Evolutionary conservation across 2,113 vertebrate species (phyloP).

Genomic region (Heterotis niloticus): DNA sequence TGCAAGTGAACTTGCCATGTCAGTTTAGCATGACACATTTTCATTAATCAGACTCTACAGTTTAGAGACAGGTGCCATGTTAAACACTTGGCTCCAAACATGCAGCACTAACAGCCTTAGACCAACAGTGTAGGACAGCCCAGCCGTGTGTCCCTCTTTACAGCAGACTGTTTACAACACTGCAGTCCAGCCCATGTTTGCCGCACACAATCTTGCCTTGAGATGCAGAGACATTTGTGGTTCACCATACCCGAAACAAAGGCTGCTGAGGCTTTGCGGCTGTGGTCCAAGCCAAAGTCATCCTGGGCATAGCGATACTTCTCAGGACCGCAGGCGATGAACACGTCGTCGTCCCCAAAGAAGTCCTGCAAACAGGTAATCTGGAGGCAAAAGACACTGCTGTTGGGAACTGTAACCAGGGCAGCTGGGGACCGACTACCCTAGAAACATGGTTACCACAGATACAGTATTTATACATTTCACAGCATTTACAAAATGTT

Average conservation of each 20-base stretch:
- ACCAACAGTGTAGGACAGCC: background rate
- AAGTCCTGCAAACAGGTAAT: constrained; percentile 94
- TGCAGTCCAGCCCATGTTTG: too few relatives aligned
- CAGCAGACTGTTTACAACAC: background rate
- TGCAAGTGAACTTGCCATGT: too few relatives aligned
- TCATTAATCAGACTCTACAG: too few relatives aligned
- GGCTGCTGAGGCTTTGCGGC: constrained; percentile 60
- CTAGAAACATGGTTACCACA: too few relatives aligned
- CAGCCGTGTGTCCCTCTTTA: background rate
- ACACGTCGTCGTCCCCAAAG: constrained; percentile 94
- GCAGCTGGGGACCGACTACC: too few relatives aligned
- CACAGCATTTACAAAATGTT: too few relatives aligned
- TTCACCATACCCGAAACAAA: constrained; percentile 58
- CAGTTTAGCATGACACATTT: too few relatives aligned
- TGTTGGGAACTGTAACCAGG: background rate
- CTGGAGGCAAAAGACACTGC: constrained; percentile 50
- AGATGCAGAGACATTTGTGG: background rate
- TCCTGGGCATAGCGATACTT: constrained; percentile 97
- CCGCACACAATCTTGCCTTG: background rate
- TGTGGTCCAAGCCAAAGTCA: constrained; percentile 90
- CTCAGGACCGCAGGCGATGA: constrained; percentile 92
- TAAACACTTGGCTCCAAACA: too few relatives aligned
- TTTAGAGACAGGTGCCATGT: too few relatives aligned
- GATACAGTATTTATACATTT: background rate
- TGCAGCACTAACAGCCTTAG: too few relatives aligned